Base-by-base conservation (phyloP, 2,113 vertebrate species). In the Sceloporus tristichus region DNA sequence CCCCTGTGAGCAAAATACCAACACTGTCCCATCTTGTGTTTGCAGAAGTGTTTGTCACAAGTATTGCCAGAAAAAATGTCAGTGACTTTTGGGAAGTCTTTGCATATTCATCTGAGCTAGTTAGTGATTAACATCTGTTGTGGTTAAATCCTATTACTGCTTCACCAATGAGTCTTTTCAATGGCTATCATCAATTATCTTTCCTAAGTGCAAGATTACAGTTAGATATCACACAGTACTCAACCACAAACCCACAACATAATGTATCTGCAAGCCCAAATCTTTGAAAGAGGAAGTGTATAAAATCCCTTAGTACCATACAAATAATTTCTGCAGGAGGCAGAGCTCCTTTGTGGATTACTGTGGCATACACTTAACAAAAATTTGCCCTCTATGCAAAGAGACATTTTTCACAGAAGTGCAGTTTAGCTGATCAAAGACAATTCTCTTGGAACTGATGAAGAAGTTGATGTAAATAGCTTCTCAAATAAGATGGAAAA, bases 91-190 rank as follows among this genome's bases (percentile, higher is more conserved):
- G 29, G 38, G 38, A 54, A 71, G 53, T 25, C 77, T 73, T 80
- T n/a, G 27, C 14, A 66, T 10, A 75, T 34, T 27, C 48, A 82
- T 75, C 62, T 65, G 29, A 42, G 21, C 38, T 78, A 42, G 62
- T 68, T 82, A 75, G 56, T 21, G 42, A 77, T 18, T 34, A 76
- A 76, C 80, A 77, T 88, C 73, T 88, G 87, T 77, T 78, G 79
- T 68, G 48, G 59, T 83, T 77, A 78, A 87, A 83, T 76, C 73
- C 71, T 48, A 83, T 68, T 88, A 82, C 5, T 38, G 59, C 42
- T 42, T 83, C 40, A 82, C 56, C 79, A 88, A 66, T 27, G 59
- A 38, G n/a, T 68, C 54, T 66, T 77, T 83, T 76, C 59, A 77
- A 38, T 88, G 62, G 14, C 16, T 40, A 70, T 83, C 56, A 88